Base-by-base conservation (phyloP, 2,888 invertebrate genomes). In the Dryococelus australis region DNA sequence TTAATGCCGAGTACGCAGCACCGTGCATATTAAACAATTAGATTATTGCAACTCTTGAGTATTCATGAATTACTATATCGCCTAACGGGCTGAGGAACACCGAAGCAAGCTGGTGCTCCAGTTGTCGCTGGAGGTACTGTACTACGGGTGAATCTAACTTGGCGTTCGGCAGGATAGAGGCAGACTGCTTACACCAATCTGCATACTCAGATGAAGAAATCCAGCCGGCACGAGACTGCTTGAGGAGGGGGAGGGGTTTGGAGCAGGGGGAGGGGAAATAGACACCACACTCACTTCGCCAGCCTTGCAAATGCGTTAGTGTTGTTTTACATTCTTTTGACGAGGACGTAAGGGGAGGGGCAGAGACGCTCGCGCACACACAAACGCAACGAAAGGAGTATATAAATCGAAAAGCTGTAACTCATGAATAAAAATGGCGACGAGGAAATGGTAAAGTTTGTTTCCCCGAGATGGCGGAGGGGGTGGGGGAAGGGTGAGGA, bases 111-210 rank as follows among this genome's bases (percentile, higher is more conserved):
- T 35, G 28, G 83, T 83, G 83, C 43, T 83, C 83, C 24, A 27
- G 28, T 27, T 28, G 13, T 35, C 6, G 83, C 83, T 13, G 83
- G 10, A 12, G 35, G 16, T 8, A 83, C 9, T 28, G 83, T 83
- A 28, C 83, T 24, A 8, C 35, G 35, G 16, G 83, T 5, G 35
- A 27, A 9, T 35, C 24, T 65, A 1, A 65, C 24, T 0, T 16
- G 65, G 6, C 0, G 65, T 6, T 1, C 24, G n/a, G n/a, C 12
- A 24, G 65, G 20, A 24, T 5, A 8, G 47, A 47, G 8, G 35
- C 35, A 35, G 51, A 16, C 83, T 83, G 83, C 83, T 83, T 83
- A 83, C 83, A 83, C n/a, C 83, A 83, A 83, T 83, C 24, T 83
- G 83, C 28, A 83, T 83, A 35, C 83, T 83, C 83, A 83, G 43